A percentile compares a stretch with the other conserved stretches of the same genome.
Conservation (phyloP, 2,113 vertebrate species). For the Clupea harengus region DNA sequence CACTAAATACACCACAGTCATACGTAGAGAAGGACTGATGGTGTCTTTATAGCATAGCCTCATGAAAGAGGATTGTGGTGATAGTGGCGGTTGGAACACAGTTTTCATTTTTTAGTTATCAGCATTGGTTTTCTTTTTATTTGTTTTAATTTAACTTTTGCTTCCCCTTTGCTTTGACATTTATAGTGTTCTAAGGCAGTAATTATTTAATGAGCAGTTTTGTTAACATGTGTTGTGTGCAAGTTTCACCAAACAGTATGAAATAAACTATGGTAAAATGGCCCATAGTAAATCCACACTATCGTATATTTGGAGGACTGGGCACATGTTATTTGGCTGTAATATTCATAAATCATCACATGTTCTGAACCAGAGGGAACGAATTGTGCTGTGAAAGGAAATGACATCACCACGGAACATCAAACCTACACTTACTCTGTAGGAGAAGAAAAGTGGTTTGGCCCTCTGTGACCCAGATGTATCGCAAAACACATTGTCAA, state of each 20-base stretch:
- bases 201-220: neutral
- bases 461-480: constrained; percentile 13
- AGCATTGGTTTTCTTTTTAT: neutral
- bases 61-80: constrained; percentile 61
- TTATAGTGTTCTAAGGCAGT: neutral
- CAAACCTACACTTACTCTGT: neutral
- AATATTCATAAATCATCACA: neutral
- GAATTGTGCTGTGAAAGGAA: neutral
- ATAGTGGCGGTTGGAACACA: constrained; percentile 44
- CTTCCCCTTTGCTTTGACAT: neutral
- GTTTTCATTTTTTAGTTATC: constrained; percentile 23
- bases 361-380: neutral
- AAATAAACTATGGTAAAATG: neutral
- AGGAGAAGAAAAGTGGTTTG: neutral
- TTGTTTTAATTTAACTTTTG: neutral
- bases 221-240: neutral
- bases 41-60: constrained; percentile 60
- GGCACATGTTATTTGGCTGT: neutral
- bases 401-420: constrained; percentile 2
- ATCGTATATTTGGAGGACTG: neutral
- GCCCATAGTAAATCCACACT: neutral
- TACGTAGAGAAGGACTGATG: constrained; percentile 49
- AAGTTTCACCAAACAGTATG: neutral
- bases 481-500: constrained; percentile 5
- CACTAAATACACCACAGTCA: constrained; percentile 56